Percentiles rank a stretch among this genome's conserved stretches.
phyloP scores from a whole-genome alignment of 2,888 invertebrate species.

The Leucoma salicis region DNA sequence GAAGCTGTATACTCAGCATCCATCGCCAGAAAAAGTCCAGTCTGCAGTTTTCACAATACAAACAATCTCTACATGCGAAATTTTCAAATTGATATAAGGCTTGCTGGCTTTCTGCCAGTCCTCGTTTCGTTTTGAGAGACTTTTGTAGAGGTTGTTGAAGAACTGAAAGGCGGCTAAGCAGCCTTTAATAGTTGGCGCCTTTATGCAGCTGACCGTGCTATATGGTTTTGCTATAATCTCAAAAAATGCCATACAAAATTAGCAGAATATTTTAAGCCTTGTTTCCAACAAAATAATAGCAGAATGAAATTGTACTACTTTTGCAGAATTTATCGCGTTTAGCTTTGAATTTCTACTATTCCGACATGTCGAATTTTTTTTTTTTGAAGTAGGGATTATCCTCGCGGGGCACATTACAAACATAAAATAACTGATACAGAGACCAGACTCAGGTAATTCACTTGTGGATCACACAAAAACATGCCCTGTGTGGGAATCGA shows the following conservation, averaged over 20 bases:
- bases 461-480: too few relatives aligned
- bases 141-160: slow-evolving; percentile 45
- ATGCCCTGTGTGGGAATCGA: too few relatives aligned
- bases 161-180: slow-evolving; percentile 46
- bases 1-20: too few relatives aligned
- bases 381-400: too few relatives aligned
- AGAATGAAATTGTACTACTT: too few relatives aligned
- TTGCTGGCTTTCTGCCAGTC: slow-evolving; percentile 51
- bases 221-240: slow-evolving; percentile 15
- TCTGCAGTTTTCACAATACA: slow-evolving; percentile 31
- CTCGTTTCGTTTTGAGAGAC: slow-evolving; percentile 47
- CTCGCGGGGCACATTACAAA: too few relatives aligned
- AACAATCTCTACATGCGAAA: slow-evolving; percentile 31
- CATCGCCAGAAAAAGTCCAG: slow-evolving; percentile 13
- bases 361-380: background rate
- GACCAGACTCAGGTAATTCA: too few relatives aligned
- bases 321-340: too few relatives aligned
- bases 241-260: background rate
- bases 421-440: too few relatives aligned
- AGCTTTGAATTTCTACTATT: background rate
- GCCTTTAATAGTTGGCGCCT: slow-evolving; percentile 34
- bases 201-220: slow-evolving; percentile 33
- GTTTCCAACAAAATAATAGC: too few relatives aligned
- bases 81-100: slow-evolving; percentile 53
- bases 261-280: too few relatives aligned